Evolutionary conservation across 2,888 invertebrate genomes (phyloP), one percentile per base, ranked within the genome.

Genomic region (Dryomyza anilis): DNA sequence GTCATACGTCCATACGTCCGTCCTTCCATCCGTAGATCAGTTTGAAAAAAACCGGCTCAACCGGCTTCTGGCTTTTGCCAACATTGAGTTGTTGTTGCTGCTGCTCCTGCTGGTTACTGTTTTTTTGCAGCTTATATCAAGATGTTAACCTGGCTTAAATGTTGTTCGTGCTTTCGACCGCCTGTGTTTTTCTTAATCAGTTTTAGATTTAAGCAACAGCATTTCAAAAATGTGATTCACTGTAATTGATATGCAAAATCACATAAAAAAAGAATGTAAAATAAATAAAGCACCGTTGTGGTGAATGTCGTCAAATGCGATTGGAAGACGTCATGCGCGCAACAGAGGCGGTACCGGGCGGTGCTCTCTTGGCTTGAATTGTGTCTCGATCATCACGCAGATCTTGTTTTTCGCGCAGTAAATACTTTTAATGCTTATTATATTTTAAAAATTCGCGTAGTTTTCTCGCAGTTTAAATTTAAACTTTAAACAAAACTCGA

Each of bases 171-270:
- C 12, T 33, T 19, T 55, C 27, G 55, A 16, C 19, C 14, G 36
- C 27, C 7, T 48, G 48, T 48, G 16, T 46, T 46, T 46, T 50
- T 50, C 10, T 52, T 52, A 16, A 16, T 29, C 16, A 25, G n/a
- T 43, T 4, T 16, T 16, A 43, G n/a, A 6, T 43, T 43, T 52
- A n/a, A 12, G n/a, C n/a, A 3, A 25, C 19, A 29, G 50, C 27
- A n/a, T 25, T 36, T 10, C n/a, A n/a, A 14, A 25, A 19, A 43
- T 33, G 29, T 65, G 50, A 65, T 65, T 61, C 65, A 61, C 39
- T 56, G 60, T 21, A 61, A 56, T 56, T 61, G 61, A 65, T 56
- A 65, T 60, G 60, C 39, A 30, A 56, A n/a, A n/a, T n/a, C n/a
- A n/a, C n/a, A n/a, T n/a, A n/a, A n/a, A n/a, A n/a, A n/a, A n/a